phyloP scores from a whole-genome alignment of 1,140 invertebrate genomes.

The Teleopsis dalmanni region DNA sequence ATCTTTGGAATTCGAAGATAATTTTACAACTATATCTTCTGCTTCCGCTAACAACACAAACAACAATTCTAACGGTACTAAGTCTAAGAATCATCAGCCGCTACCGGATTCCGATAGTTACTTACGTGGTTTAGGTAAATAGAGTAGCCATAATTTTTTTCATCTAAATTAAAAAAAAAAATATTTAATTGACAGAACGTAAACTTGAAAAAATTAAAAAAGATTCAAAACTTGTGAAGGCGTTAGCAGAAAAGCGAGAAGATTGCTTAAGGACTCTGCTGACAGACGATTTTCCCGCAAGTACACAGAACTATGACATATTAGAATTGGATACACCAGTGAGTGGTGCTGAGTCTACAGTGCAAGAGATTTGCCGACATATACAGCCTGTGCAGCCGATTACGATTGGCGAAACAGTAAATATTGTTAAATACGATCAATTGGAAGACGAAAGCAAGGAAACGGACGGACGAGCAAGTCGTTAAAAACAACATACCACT shows the following conservation, averaged over 20 bases:
- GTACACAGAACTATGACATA: slow-evolving; percentile 8
- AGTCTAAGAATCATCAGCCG: slow-evolving; percentile 14
- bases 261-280: slow-evolving; percentile 46
- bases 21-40: slow-evolving; percentile 36
- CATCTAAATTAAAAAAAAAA: neutral
- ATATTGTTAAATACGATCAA: slow-evolving; percentile 47
- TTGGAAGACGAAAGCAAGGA: slow-evolving; percentile 22
- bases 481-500: neutral
- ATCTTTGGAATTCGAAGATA: slow-evolving; percentile 44
- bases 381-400: slow-evolving; percentile 46
- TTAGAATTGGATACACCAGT: slow-evolving; percentile 43
- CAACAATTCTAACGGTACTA: neutral
- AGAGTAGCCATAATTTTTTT: neutral
- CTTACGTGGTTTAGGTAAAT: slow-evolving; percentile 27
- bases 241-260: slow-evolving; percentile 45
- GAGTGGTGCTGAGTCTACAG: slow-evolving; percentile 18
- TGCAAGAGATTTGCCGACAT: slow-evolving; percentile 40
- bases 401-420: slow-evolving; percentile 46
- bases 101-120: slow-evolving; percentile 42
- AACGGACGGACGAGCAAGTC: slow-evolving; percentile 3
- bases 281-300: slow-evolving; percentile 17
- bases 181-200: slow-evolving; percentile 33
- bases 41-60: neutral
- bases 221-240: slow-evolving; percentile 44
- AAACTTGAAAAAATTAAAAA: slow-evolving; percentile 46